Evolutionary conservation across 2,113 vertebrate genomes (phyloP).

Genomic region (Syngnathoides biaculeatus): DNA sequence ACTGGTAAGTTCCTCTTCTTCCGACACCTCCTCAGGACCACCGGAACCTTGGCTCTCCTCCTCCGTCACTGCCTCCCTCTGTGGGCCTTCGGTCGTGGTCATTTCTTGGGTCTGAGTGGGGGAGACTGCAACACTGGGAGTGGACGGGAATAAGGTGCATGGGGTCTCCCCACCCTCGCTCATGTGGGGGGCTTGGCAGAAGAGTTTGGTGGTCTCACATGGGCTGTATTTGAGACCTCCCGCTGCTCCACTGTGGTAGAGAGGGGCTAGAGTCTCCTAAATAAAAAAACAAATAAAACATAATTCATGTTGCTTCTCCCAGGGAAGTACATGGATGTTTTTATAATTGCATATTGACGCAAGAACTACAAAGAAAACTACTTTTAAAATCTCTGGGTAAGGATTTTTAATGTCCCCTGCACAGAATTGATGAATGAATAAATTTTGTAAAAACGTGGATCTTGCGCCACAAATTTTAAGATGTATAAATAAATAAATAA

Average conservation of each 20-base stretch:
- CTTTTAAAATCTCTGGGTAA: neutral
- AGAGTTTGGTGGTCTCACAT: constrained; percentile 64
- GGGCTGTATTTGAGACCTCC: constrained; percentile 45
- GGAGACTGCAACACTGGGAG: constrained; percentile 28
- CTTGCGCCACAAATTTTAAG: too few relatives aligned
- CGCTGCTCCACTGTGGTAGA: constrained; percentile 55
- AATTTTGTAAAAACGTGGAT: too few relatives aligned
- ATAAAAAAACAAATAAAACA: constrained; percentile 5
- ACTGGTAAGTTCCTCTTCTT: constrained; percentile 45
- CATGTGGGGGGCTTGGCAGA: constrained; percentile 45
- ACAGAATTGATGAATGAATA: too few relatives aligned
- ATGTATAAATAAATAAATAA: too few relatives aligned
- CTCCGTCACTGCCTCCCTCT: constrained; percentile 10
- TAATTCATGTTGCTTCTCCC: neutral
- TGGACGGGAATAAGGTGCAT: constrained; percentile 36
- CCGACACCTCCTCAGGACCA: constrained; percentile 58
- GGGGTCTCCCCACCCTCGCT: constrained; percentile 28
- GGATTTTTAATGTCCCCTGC: too few relatives aligned
- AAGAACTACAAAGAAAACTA: neutral
- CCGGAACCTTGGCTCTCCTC: constrained; percentile 37
- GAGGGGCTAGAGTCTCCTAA: constrained; percentile 71
- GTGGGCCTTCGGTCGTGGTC: constrained; percentile 21
- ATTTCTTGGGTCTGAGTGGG: constrained; percentile 26
- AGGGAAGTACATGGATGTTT: neutral
- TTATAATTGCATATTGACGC: neutral